Conservation (phyloP, 2,797 vertebrate genomes). For the Artibeus jamaicensis region DNA sequence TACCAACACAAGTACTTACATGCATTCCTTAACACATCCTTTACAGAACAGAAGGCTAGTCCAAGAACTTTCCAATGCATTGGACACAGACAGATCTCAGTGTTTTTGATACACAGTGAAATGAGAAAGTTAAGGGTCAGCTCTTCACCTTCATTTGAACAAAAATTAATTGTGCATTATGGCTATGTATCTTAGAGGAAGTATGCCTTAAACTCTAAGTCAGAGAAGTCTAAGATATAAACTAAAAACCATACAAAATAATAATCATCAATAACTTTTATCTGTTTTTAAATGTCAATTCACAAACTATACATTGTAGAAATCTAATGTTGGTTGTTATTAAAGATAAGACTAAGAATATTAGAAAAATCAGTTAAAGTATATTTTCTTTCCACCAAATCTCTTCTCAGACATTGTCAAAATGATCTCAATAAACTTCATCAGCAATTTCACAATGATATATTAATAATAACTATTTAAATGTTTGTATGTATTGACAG, state of each 20-base stretch:
- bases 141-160: neutral
- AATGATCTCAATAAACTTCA: neutral
- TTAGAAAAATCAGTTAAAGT: neutral
- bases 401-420: neutral
- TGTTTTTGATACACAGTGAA: neutral
- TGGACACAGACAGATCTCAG: neutral
- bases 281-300: neutral
- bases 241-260: neutral
- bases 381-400: neutral
- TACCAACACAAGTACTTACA: neutral
- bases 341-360: neutral
- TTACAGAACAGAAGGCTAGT: neutral
- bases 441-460: neutral
- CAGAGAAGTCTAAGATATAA: neutral
- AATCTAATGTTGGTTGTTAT: neutral
- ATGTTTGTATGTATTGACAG: neutral
- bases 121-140: neutral
- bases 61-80: too few species aligned
- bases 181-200: neutral
- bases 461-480: neutral
- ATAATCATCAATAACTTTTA: neutral
- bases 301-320: neutral
- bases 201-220: neutral
- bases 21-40: neutral
- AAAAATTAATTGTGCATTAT: neutral